Base-by-base conservation (phyloP, 2,797 vertebrate genomes). In the Naso thynnoides region DNA sequence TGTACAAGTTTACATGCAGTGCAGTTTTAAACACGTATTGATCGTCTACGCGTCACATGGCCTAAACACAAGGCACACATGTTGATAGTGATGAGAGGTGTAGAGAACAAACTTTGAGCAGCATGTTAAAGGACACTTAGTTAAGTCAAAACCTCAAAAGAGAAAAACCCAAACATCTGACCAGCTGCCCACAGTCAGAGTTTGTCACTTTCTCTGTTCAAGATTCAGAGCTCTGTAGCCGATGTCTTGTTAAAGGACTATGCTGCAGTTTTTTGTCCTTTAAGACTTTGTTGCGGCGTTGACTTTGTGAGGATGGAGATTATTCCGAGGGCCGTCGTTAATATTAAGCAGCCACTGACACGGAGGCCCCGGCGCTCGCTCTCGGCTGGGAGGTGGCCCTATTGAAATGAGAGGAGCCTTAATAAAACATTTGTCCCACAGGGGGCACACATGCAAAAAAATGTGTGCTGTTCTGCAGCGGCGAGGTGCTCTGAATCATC, bases 291-390 rank as follows among this genome's bases (percentile, higher is more conserved):
- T 29, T 6, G 41, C 54, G 8, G 63, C 13, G 7, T 4, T 87
- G 88, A 93, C 90, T 19, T 75, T 69, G 58, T 27, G 65, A 75
- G 68, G 74, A 68, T 57, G 66, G 45, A 45, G 76, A 90, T 93
- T 91, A 93, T 93, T 89, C 91, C 84, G 76, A 29, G 57, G 38
- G 39, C 52, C 53, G 7, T 68, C 55, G 90, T 94, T 92, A 95
- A 94, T 94, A 94, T 92, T 91, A 73, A 93, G 86, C 85, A 90
- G 89, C 60, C 55, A 55, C 8, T 71, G 88, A 89, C 88, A 81
- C 55, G 5, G 81, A 71, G 87, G 74, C 83, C 82, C 50, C 21
- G 3, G 54, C 19, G 45, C 69, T 70, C 27, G 18, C 83, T 47
- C 57, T 81, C 78, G 81, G 78, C 76, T 63, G 67, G 67, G 73